Percentiles rank a stretch among this genome's conserved stretches.
Evolutionary conservation across 2,888 invertebrate species (phyloP).

Genomic region (Platynereis dumerilii): DNA sequence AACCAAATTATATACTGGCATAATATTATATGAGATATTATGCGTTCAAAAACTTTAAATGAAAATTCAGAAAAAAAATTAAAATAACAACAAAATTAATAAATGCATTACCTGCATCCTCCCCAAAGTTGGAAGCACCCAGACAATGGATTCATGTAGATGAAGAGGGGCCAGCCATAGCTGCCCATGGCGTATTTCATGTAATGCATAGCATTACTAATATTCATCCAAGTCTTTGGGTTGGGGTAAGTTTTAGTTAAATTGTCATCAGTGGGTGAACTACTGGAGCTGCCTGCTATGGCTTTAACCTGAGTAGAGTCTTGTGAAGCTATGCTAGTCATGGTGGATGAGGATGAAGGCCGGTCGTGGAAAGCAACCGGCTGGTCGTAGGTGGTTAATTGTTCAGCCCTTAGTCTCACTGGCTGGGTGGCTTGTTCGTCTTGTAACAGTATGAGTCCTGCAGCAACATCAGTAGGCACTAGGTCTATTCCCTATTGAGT

Average conservation of each 20-base stretch:
- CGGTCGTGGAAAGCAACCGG: neutral
- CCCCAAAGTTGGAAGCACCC: slow-evolving; percentile 74
- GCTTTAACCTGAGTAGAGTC: neutral
- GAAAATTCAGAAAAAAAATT: too few relatives aligned
- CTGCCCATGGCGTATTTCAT: slow-evolving; percentile 81
- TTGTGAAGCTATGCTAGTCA: neutral
- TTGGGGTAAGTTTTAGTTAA: neutral
- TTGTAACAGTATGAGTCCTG: slow-evolving; percentile 81
- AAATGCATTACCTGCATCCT: slow-evolving; percentile 44
- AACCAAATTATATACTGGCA: too few relatives aligned
- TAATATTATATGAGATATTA: too few relatives aligned
- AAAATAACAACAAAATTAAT: neutral
- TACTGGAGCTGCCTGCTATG: neutral
- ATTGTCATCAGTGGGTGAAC: neutral
- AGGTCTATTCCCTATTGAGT: slow-evolving; percentile 82
- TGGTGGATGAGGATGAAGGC: neutral
- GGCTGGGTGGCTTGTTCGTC: slow-evolving; percentile 43
- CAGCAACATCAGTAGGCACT: slow-evolving; percentile 86
- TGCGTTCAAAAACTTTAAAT: too few relatives aligned
- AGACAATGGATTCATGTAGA: slow-evolving; percentile 78
- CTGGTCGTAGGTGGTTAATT: neutral
- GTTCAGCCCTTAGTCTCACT: neutral
- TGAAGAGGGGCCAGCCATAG: slow-evolving; percentile 87
- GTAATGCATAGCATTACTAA: slow-evolving; percentile 78
- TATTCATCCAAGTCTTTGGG: slow-evolving; percentile 75